Percentiles rank a stretch among this genome's conserved stretches.
Conservation (phyloP, 2,797 vertebrate genomes). For the Urophycis tenuis region DNA sequence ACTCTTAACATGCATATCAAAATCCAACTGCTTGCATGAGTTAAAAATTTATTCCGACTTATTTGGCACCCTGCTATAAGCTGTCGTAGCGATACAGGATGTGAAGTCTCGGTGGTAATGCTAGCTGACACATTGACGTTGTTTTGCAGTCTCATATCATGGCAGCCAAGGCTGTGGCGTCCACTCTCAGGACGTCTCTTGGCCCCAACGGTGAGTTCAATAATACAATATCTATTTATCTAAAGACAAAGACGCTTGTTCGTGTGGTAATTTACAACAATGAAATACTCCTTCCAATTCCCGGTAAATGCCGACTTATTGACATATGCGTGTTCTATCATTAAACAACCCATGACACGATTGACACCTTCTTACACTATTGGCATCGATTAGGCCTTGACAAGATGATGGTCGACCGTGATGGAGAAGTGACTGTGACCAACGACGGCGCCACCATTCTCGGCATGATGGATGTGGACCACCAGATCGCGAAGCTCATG, state of each 20-base stretch:
- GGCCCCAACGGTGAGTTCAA: conserved; percentile 92
- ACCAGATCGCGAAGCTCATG: conserved; percentile 98
- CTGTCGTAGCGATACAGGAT: background rate
- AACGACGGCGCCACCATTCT: conserved; percentile 98
- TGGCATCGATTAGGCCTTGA: conserved; percentile 77
- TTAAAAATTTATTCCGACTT: background rate
- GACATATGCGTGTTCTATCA: too few species aligned
- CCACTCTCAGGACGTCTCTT: conserved; percentile 90
- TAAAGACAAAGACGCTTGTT: too few species aligned
- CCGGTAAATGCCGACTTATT: too few species aligned
- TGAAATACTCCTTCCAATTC: too few species aligned
- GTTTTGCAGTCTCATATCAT: conserved; percentile 92
- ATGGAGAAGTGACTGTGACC: conserved; percentile 96
- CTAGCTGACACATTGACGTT: background rate
- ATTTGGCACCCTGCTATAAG: background rate
- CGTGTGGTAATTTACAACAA: too few species aligned
- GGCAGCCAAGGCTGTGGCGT: conserved; percentile 95
- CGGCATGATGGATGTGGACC: conserved; percentile 98
- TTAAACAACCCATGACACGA: too few species aligned
- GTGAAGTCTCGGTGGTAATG: background rate
- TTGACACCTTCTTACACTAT: background rate
- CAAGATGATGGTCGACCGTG: conserved; percentile 99
- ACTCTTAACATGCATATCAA: background rate
- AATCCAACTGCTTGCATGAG: background rate
- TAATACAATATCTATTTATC: background rate